Evolutionary conservation across 2,888 invertebrate genomes (phyloP).

Genomic region (Pomacea canaliculata): DNA sequence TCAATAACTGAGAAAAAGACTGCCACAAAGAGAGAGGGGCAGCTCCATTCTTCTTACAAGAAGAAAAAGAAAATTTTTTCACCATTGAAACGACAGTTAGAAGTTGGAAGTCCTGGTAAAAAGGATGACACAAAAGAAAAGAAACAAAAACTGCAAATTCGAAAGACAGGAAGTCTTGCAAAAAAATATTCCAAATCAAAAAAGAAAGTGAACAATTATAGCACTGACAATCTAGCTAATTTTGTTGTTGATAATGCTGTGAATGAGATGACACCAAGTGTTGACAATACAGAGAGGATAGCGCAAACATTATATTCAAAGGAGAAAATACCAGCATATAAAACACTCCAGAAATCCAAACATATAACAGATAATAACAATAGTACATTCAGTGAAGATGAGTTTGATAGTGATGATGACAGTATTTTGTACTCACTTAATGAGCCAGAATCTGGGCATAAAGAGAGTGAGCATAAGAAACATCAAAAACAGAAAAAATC

Average conservation of each 20-base stretch:
- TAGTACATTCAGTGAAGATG: slow-evolving; percentile 3
- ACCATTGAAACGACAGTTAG: neutral
- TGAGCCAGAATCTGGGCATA: slow-evolving; percentile 8
- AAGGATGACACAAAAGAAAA: neutral
- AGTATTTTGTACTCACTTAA: slow-evolving; percentile 49
- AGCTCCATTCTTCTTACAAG: neutral
- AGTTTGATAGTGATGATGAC: slow-evolving; percentile 40
- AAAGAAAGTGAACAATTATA: neutral
- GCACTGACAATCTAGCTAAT: too few relatives aligned
- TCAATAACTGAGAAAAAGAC: neutral
- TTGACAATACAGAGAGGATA: too few relatives aligned
- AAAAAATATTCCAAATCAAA: neutral
- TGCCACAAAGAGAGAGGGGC: too few relatives aligned
- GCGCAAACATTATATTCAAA: too few relatives aligned
- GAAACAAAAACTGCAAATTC: too few relatives aligned
- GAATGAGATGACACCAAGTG: slow-evolving; percentile 3
- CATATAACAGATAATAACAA: neutral
- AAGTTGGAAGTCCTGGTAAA: neutral
- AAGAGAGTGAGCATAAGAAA: neutral
- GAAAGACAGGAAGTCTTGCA: neutral
- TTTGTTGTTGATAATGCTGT: slow-evolving; percentile 1
- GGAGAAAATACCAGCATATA: too few relatives aligned
- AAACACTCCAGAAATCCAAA: too few relatives aligned
- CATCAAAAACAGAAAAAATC: neutral
- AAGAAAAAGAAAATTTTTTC: too few relatives aligned